Percentiles rank a stretch among this genome's conserved stretches.
Evolutionary conservation across 2,888 invertebrate genomes (phyloP).

Genomic region (Cistogaster globosa): DNA sequence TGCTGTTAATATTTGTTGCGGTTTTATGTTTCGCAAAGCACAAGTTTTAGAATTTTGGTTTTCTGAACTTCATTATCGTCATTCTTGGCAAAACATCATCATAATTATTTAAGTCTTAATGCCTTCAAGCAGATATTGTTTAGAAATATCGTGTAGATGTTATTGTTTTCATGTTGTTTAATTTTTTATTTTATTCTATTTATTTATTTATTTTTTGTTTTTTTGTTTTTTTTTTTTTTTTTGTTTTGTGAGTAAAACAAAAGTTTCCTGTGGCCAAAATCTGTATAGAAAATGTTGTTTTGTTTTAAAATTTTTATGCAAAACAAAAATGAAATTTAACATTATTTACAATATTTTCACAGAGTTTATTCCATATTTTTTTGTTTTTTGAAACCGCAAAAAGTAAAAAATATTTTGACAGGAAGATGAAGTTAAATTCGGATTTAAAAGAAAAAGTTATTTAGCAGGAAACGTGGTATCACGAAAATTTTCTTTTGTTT

Average conservation of each 20-base stretch:
- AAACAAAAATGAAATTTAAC: conserved; percentile 35
- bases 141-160: conserved; percentile 7
- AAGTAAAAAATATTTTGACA: neutral
- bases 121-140: conserved; percentile 10
- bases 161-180: neutral
- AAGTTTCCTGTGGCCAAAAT: conserved; percentile 49
- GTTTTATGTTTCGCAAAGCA: conserved; percentile 22
- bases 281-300: conserved; percentile 34
- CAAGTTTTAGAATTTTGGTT: conserved; percentile 59
- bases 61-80: conserved; percentile 24
- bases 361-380: neutral
- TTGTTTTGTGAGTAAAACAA: conserved; percentile 2
- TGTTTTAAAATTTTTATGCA: conserved; percentile 9
- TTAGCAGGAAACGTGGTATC: neutral
- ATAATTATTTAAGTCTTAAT: neutral
- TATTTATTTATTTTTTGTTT: no score
- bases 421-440: conserved; percentile 21
- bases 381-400: conserved; percentile 1
- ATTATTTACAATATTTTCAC: conserved; percentile 36
- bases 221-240: conserved; percentile 8
- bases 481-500: neutral
- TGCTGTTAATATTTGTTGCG: conserved; percentile 44
- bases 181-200: no score
- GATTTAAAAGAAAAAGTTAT: neutral
- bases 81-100: neutral